Percentiles rank a stretch among this genome's conserved stretches.
These are phyloP conservation scores for Holothuria leucospilota DNA, from an alignment of 53 echinoderm and acorn worm species.

Conservation along the genomic window DNA sequence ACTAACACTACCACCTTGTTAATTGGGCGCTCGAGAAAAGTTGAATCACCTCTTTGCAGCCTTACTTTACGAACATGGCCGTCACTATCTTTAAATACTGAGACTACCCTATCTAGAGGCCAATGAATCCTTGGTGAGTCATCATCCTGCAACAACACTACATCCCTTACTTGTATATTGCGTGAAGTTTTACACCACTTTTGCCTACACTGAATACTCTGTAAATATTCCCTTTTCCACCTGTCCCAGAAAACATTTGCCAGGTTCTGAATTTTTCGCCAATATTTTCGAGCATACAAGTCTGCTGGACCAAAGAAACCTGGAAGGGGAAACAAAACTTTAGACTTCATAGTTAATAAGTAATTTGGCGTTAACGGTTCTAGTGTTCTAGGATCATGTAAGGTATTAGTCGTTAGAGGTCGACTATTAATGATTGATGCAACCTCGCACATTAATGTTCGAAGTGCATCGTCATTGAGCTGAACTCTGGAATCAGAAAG, in stretches of 20 bases:
- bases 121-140: too few species aligned
- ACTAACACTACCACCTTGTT: too few species aligned
- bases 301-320: constrained; percentile 50
- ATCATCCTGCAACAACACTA: too few species aligned
- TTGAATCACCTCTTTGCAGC: neutral
- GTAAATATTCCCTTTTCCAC: constrained; percentile 69
- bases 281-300: constrained; percentile 61
- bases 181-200: constrained; percentile 41
- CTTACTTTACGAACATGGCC: neutral
- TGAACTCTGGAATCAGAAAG: constrained; percentile 46
- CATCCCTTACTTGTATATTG: neutral
- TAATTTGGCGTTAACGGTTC: constrained; percentile 62
- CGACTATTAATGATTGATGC: constrained; percentile 54
- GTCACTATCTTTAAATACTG: too few species aligned
- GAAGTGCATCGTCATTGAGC: constrained; percentile 56
- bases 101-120: too few species aligned
- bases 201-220: constrained; percentile 47
- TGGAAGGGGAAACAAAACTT: constrained; percentile 46
- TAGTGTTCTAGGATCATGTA: constrained; percentile 31
- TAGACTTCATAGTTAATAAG: constrained; percentile 61
- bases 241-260: too few species aligned
- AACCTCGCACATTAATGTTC: constrained; percentile 62
- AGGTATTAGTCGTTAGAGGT: constrained; percentile 44
- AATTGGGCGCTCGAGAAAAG: neutral
- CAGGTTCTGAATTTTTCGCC: constrained; percentile 64